Evolutionary conservation across 2,797 vertebrate species (phyloP).

Genomic region (Furcifer pardalis): DNA sequence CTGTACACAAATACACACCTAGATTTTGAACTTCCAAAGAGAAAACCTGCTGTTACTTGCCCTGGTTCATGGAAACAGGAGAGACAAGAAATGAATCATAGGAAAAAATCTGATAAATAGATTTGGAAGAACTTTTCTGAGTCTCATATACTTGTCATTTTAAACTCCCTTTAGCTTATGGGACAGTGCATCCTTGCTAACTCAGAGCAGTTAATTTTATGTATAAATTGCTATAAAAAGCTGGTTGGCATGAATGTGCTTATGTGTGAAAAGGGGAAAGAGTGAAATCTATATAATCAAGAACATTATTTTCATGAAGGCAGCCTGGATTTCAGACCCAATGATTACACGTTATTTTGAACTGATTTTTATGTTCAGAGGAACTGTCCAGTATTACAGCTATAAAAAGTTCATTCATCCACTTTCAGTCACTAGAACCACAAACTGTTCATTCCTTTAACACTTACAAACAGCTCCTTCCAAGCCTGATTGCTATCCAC

Average conservation of each 20-base stretch:
- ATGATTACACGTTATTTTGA: neutral
- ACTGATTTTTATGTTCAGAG: neutral
- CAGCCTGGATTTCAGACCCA: neutral
- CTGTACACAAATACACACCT: neutral
- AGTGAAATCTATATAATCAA: neutral
- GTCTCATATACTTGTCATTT: neutral
- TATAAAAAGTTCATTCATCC: neutral
- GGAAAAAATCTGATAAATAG: neutral
- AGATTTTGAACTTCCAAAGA: neutral
- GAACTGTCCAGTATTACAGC: neutral
- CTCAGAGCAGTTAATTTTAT: neutral
- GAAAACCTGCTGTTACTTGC: neutral
- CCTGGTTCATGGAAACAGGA: neutral
- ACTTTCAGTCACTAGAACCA: neutral
- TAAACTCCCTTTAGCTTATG: no score
- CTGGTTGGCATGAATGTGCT: neutral
- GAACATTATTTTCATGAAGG: neutral
- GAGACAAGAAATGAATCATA: neutral
- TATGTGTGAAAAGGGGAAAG: neutral
- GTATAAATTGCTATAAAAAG: neutral
- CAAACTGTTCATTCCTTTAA: neutral
- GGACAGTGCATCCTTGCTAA: neutral
- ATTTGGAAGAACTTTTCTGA: neutral
- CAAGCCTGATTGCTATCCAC: neutral
- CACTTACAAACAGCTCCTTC: neutral